These are phyloP conservation scores for Hystrix cristata DNA, from an alignment of 2,113 vertebrate genomes.

Conservation along the genomic window DNA sequence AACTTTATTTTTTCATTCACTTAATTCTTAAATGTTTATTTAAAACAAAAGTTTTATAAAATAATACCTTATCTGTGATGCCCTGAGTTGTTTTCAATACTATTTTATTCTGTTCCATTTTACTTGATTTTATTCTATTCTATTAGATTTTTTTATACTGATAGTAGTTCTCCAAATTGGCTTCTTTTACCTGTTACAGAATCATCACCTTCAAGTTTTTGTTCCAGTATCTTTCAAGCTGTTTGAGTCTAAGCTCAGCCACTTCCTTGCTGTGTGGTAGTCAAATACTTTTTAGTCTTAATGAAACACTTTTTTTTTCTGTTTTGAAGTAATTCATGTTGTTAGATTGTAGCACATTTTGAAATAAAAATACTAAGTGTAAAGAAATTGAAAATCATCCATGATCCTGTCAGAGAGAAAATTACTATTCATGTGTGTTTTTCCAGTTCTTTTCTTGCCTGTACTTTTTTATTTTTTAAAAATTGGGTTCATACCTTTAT, in stretches of 20 bases:
- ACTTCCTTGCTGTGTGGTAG: neutral
- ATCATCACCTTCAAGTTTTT: neutral
- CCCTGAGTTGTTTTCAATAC: neutral
- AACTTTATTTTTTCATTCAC: neutral
- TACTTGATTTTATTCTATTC: neutral
- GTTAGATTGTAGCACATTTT: conserved; percentile 51
- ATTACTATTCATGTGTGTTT: conserved; percentile 40
- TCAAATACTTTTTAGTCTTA: neutral
- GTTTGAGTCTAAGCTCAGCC: neutral
- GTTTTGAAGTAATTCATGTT: conserved; percentile 35
- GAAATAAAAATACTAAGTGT: conserved; percentile 29
- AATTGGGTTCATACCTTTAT: conserved; percentile 43
- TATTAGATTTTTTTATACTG: neutral
- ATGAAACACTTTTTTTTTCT: neutral
- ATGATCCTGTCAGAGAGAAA: neutral
- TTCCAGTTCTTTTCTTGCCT: conserved; percentile 43
- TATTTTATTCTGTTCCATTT: neutral
- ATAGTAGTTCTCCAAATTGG: neutral
- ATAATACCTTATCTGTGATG: neutral
- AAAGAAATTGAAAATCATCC: conserved; percentile 39
- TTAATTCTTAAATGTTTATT: neutral
- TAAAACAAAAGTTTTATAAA: conserved; percentile 31
- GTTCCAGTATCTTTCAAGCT: neutral
- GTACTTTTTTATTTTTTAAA: neutral
- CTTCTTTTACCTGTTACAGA: neutral